phyloP scores from a whole-genome alignment of 1,140 invertebrate genomes.

The Mizuhopecten yessoensis region DNA sequence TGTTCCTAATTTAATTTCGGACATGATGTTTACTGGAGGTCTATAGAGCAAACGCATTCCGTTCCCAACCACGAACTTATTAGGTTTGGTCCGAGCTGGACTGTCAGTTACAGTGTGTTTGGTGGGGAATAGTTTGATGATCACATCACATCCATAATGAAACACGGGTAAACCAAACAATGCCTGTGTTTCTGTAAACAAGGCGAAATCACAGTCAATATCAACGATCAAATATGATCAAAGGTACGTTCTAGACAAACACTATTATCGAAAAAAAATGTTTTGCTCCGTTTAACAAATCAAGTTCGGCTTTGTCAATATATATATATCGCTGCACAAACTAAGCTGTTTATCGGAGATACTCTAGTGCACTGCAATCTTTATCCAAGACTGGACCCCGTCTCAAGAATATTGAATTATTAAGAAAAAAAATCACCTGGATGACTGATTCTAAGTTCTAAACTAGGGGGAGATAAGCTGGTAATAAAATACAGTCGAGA shows the following conservation, averaged over 20 bases:
- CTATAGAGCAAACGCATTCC: background rate
- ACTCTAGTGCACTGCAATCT: too few species aligned
- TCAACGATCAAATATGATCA: background rate
- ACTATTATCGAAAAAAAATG: background rate
- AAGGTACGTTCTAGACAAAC: background rate
- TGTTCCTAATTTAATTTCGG: background rate
- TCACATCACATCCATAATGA: background rate
- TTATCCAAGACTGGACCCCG: too few species aligned
- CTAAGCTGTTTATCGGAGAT: too few species aligned
- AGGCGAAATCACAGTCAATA: background rate
- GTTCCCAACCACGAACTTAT: background rate
- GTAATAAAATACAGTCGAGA: too few species aligned
- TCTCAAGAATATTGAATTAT: too few species aligned
- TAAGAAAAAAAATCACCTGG: too few species aligned
- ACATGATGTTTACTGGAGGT: background rate
- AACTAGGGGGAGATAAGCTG: too few species aligned
- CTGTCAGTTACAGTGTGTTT: too few species aligned
- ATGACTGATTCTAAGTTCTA: too few species aligned
- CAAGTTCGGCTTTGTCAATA: background rate
- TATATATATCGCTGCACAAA: too few species aligned
- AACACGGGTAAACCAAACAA: background rate
- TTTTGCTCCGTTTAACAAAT: too few species aligned
- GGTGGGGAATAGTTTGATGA: background rate
- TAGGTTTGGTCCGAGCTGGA: background rate
- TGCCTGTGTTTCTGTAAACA: background rate